Evolutionary conservation across 2,113 vertebrate genomes (phyloP), one percentile per base, ranked within the genome.

Genomic region (Lepus europaeus): DNA sequence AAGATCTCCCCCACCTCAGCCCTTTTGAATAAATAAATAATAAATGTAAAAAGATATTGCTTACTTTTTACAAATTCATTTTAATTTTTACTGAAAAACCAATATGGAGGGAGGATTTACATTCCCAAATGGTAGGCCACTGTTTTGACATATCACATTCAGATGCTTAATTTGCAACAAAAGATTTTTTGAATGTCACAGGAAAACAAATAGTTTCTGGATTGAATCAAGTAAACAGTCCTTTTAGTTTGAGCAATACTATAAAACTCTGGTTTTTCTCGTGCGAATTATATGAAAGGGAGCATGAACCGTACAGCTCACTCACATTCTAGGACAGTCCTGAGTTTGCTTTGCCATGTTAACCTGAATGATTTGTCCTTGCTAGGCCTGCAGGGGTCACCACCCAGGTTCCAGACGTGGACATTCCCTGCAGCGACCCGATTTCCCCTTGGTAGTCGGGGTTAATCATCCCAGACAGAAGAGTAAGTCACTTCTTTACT

Each of bases 1-100:
- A 45, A 45, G 45, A 45, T 45, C 45, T 8, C 45, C 45, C 45
- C 45, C 45, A 45, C 45, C 45, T 45, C 45, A 45, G 6, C 45
- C 45, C 45, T 45, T 45, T 45, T 45, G 45, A 45, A 45, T 45
- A 45, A 45, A 45, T 8, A 45, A 45, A 45, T 45, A 45, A 45
- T 1, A 45, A 45, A 45, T 45, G 45, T 45, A 45, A 45, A 45
- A 45, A 45, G 45, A 27, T 68, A 51, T 31, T 93, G 17, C 12
- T 85, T 91, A 77, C 36, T 39, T 80, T 87, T 70, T 66, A 29
- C 39, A 29, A 91, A 97, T 79, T 94, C 10, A 92, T 85, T 96
- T 64, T 25, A 13, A 72, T 93, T 91, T 94, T 82, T 86, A 56
- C 82, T 87, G n/a, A 82, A 9, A 51, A 83, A 84, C 3, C 22